A percentile compares a stretch with the other conserved stretches of the same genome.
These are phyloP conservation scores for Alosa sapidissima DNA, from an alignment of 2,797 vertebrate species.

Conservation along the genomic window DNA sequence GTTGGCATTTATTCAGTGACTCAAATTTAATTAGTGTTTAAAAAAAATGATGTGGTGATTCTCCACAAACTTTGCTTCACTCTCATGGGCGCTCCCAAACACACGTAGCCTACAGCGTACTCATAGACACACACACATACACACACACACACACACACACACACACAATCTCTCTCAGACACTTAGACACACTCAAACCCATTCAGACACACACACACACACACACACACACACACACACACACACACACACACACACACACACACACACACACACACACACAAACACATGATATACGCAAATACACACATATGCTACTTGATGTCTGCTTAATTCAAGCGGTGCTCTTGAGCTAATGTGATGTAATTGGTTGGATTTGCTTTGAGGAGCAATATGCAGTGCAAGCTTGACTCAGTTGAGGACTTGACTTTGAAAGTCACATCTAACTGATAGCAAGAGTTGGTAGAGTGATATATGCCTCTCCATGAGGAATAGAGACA, in stretches of 20 bases:
- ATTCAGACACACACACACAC: background rate
- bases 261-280: background rate
- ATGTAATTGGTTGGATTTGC: constrained; percentile 46
- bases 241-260: background rate
- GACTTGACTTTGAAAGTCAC: background rate
- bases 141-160: background rate
- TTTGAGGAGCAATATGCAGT: constrained; percentile 31
- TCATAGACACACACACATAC: background rate
- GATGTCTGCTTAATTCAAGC: constrained; percentile 38
- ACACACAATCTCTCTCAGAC: background rate
- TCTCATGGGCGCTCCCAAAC: background rate
- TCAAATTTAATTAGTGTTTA: constrained; percentile 40
- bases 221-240: background rate
- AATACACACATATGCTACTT: background rate
- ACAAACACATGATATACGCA: background rate
- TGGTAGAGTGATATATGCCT: background rate
- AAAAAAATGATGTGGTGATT: constrained; percentile 18
- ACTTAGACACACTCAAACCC: background rate
- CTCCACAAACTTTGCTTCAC: background rate
- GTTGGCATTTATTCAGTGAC: constrained; percentile 34
- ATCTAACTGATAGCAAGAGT: background rate
- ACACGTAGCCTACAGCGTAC: background rate
- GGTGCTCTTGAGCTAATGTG: constrained; percentile 39
- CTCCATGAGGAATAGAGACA: background rate
- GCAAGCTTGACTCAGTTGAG: constrained; percentile 23